phyloP scores from a whole-genome alignment of 2,113 vertebrate genomes.

The Holacanthus passer region DNA sequence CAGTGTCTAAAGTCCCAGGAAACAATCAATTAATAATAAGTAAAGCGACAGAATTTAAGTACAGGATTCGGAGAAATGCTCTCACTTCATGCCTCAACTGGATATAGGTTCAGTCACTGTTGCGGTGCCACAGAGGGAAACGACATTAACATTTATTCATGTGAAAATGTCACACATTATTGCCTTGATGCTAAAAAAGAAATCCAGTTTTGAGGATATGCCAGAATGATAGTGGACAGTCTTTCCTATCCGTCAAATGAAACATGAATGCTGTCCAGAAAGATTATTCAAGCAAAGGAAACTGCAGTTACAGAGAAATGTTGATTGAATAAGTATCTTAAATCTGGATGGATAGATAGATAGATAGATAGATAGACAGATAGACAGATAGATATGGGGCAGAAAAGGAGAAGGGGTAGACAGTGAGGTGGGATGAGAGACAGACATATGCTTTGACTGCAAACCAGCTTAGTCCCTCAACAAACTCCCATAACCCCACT shows the following conservation, averaged over 20 bases:
- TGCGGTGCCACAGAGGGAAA: neutral
- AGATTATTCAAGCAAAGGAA: neutral
- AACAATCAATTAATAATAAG: no score
- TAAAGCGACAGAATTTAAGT: neutral
- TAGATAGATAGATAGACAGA: neutral
- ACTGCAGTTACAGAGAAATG: neutral
- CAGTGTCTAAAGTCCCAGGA: no score
- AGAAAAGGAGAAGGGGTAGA: no score
- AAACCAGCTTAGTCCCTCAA: slow-evolving; percentile 74
- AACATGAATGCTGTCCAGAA: neutral
- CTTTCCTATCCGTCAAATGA: neutral
- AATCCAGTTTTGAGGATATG: neutral
- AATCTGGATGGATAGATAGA: neutral
- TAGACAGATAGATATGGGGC: neutral
- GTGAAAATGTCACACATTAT: slow-evolving; percentile 2
- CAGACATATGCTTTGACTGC: slow-evolving; percentile 70
- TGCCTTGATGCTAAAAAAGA: neutral
- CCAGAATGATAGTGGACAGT: slow-evolving; percentile 10
- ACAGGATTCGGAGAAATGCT: neutral
- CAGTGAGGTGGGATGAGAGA: no score
- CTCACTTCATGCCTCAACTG: neutral
- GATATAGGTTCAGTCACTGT: neutral
- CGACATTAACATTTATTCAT: neutral
- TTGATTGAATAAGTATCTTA: neutral
- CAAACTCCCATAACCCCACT: slow-evolving; percentile 55